Percentiles rank a stretch among this genome's conserved stretches.
Conservation (phyloP, 2,113 vertebrate genomes). For the Antechinus flavipes region DNA sequence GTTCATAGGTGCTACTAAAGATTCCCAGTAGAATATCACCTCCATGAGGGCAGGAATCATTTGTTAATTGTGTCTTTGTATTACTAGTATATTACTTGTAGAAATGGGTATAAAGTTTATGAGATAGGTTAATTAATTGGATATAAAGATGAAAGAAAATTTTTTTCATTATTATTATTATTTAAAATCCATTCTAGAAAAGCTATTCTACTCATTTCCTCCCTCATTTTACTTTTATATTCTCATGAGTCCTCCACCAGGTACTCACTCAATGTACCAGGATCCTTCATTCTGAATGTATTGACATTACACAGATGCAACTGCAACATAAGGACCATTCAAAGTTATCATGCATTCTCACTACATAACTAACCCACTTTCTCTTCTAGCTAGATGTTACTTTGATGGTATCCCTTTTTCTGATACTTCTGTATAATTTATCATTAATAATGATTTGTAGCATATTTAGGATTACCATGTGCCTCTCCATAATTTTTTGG, state of each 20-base stretch:
- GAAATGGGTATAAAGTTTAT: no score
- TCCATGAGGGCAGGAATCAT: no score
- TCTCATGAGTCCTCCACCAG: neutral
- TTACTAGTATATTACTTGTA: no score
- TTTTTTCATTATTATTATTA: no score
- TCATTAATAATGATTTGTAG: neutral
- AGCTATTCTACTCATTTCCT: no score
- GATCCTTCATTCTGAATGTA: neutral
- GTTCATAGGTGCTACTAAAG: no score
- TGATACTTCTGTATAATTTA: neutral
- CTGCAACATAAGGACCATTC: neutral
- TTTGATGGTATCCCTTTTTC: neutral
- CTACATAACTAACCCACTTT: neutral
- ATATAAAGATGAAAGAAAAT: no score
- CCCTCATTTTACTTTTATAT: neutral
- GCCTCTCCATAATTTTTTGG: neutral
- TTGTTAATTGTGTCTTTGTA: no score
- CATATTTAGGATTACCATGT: neutral
- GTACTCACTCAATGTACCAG: neutral
- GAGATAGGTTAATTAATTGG: no score
- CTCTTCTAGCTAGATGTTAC: neutral
- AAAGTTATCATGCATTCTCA: neutral
- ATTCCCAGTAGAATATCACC: no score
- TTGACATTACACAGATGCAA: neutral
- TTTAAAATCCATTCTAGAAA: no score